A percentile compares a stretch with the other conserved stretches of the same genome.
Conservation (phyloP, 2,797 vertebrate genomes). For the Peromyscus aztecus region DNA sequence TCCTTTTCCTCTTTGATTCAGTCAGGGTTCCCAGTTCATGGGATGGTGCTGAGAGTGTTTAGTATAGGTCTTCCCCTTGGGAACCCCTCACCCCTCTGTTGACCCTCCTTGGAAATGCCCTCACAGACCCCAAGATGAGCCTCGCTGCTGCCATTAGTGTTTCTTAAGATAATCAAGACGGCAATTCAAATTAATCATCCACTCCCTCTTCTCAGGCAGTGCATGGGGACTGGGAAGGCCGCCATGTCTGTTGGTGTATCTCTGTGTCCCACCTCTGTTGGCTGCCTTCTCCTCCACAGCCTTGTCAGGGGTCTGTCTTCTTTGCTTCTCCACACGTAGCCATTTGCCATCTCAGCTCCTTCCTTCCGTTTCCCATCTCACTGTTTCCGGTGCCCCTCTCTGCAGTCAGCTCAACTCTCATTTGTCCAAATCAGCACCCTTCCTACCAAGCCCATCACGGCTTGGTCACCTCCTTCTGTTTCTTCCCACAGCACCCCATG, state of each 20-base stretch:
- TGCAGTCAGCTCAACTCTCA: background rate
- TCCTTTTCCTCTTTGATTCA: background rate
- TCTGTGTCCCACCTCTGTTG: background rate
- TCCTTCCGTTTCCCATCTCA: rapidly evolving
- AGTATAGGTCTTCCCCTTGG: no score
- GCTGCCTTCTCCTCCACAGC: background rate
- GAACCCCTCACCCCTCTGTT: no score
- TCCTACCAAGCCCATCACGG: background rate
- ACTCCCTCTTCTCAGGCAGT: background rate
- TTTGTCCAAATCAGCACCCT: background rate
- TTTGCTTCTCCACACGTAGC: rapidly evolving
- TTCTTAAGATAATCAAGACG: background rate
- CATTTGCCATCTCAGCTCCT: background rate
- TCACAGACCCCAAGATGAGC: background rate
- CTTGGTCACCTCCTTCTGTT: background rate
- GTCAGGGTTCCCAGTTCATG: background rate
- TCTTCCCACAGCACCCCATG: rapidly evolving
- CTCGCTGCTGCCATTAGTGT: background rate
- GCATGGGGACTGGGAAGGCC: background rate
- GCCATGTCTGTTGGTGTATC: background rate
- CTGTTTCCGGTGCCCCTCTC: background rate
- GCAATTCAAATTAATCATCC: background rate
- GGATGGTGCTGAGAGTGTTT: background rate
- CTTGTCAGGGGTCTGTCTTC: background rate
- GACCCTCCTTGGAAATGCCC: background rate